Percentiles rank a stretch among this genome's conserved stretches.
Conservation (phyloP, 2,888 invertebrate genomes). For the Ectemnius lituratus region DNA sequence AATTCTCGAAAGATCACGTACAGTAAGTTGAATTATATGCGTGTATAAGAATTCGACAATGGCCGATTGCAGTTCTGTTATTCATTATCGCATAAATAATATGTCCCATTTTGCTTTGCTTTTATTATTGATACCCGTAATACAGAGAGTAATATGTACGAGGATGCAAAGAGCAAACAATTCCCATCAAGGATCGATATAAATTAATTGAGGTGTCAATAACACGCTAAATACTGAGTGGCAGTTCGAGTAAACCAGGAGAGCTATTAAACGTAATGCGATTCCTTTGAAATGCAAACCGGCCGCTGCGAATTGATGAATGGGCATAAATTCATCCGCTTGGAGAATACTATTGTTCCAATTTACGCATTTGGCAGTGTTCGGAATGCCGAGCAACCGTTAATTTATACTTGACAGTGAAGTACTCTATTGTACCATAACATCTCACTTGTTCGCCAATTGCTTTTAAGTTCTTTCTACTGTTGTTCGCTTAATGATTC, state of each 20-base stretch:
- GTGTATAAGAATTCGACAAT: no score
- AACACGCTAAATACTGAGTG: no score
- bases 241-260: not conserved
- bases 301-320: not conserved
- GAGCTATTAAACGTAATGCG: not conserved
- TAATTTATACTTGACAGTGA: conserved; percentile 13
- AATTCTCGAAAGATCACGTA: no score
- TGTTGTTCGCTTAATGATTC: conserved; percentile 10
- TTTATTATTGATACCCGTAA: no score
- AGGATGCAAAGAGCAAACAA: no score
- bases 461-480: not conserved
- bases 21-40: no score
- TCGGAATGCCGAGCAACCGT: conserved; percentile 5
- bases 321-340: not conserved
- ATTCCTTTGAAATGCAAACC: conserved; percentile 6
- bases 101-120: no score
- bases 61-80: no score
- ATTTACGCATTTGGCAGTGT: not conserved
- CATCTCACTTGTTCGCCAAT: not conserved
- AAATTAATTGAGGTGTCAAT: no score
- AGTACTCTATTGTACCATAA: not conserved
- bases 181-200: no score
- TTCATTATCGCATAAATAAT: no score
- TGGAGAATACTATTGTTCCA: not conserved
- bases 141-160: no score